Base-by-base conservation (phyloP, 2,888 invertebrate genomes). In the Epirrita christyi region DNA sequence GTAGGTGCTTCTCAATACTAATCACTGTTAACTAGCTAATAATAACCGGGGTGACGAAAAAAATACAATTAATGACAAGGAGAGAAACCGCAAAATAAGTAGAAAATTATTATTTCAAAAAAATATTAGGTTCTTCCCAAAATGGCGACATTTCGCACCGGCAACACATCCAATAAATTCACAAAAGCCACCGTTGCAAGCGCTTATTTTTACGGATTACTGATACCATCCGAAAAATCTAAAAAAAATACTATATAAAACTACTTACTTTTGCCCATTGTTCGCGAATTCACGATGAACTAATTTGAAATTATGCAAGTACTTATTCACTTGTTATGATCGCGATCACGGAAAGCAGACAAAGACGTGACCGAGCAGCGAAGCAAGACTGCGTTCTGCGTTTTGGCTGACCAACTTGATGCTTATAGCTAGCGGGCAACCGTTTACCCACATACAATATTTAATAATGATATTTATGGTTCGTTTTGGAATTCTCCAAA, bases 201-300 rank as follows among this genome's bases (percentile, higher is more conserved):
- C n/a, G n/a, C n/a, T n/a, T n/a, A n/a, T n/a, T n/a, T n/a, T n/a
- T n/a, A n/a, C n/a, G n/a, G n/a, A n/a, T n/a, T n/a, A n/a, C n/a
- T n/a, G n/a, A n/a, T n/a, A n/a, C n/a, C n/a, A n/a, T n/a, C n/a
- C n/a, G 21, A 3, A 6, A 29, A 43, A 4, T 8, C 8, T 7
- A 38, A 14, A 13, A 14, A 5, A 8, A 6, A 38, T 14, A 7
- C 14, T 7, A 38, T 14, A 9, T 34, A 36, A 21, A 53, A 32
- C 2, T 36, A 49, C 76, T 75, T 49, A 77, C 78, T 50, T 72
- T 76, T 76, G 1, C 49, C 75, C 76, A 76, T 76, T 32, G 53
- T 68, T 58, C 49, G 44, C 48, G n/a, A 27, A 32, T 50, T 49
- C 51, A 48, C 47, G 37, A 48, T 34, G 34, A 43, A 14, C 34